Conservation (phyloP, 2,797 vertebrate genomes). For the Hoplostethus atlanticus region DNA sequence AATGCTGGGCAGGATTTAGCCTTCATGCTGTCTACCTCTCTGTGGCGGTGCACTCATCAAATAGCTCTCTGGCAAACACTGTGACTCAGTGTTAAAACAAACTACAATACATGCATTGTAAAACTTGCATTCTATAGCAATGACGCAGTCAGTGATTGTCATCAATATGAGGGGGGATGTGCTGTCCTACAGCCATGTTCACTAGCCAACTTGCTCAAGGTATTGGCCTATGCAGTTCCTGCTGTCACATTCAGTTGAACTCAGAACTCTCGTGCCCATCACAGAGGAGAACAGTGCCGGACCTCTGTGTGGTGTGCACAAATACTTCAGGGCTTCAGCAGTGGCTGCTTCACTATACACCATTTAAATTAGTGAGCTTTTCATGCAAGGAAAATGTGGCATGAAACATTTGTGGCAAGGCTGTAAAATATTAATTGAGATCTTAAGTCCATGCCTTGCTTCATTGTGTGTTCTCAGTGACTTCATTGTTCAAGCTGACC, state of each 20-base stretch:
- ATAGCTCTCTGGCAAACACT: slow-evolving; percentile 47
- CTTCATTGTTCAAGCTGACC: slow-evolving; percentile 45
- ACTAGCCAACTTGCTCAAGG: slow-evolving; percentile 7
- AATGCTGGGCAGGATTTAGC: slow-evolving; percentile 65
- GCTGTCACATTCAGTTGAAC: slow-evolving; percentile 27
- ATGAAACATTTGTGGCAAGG: slow-evolving; percentile 54
- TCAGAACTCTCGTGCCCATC: slow-evolving; percentile 18
- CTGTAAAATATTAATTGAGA: slow-evolving; percentile 63
- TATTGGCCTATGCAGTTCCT: slow-evolving; percentile 3
- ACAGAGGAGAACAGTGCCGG: slow-evolving; percentile 23
- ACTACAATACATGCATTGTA: slow-evolving; percentile 10
- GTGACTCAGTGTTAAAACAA: slow-evolving; percentile 27
- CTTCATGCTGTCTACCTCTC: slow-evolving; percentile 67
- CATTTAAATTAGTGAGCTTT: slow-evolving; percentile 40
- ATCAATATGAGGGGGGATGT: slow-evolving; percentile 5
- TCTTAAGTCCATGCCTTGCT: slow-evolving; percentile 51
- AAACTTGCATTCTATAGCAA: neutral
- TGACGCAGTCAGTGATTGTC: neutral
- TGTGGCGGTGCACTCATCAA: slow-evolving; percentile 42
- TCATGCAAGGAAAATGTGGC: slow-evolving; percentile 39
- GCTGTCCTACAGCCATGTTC: neutral
- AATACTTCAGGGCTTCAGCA: slow-evolving; percentile 29
- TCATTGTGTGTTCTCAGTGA: slow-evolving; percentile 36
- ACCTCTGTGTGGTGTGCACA: slow-evolving; percentile 10
- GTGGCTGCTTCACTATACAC: slow-evolving; percentile 3